Conservation (phyloP, 2,888 invertebrate genomes). For the Drosophila meridionalis region DNA sequence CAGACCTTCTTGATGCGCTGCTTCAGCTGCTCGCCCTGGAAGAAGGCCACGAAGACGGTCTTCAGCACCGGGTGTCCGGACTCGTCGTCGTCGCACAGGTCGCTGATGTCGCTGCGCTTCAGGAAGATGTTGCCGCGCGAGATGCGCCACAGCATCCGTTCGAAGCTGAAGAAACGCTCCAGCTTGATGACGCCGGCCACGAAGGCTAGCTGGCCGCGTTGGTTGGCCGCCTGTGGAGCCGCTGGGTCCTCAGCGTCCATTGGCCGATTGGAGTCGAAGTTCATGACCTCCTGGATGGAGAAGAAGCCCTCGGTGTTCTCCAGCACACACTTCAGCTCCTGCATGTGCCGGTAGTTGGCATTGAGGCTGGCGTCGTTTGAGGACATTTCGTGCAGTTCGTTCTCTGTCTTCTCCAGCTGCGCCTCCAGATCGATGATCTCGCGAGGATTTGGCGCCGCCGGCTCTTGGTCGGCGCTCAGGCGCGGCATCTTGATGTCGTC, state of each 20-base stretch:
- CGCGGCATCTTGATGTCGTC: conserved; percentile 90
- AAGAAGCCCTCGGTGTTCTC: conserved; percentile 91
- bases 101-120: conserved; percentile 91
- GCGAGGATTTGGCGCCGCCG: conserved; percentile 90
- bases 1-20: conserved; percentile 95
- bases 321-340: conserved; percentile 95
- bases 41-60: conserved; percentile 92
- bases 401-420: conserved; percentile 97
- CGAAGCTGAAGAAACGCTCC: conserved; percentile 93
- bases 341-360: conserved; percentile 95
- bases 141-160: conserved; percentile 94
- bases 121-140: conserved; percentile 94
- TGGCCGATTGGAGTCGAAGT: conserved; percentile 86
- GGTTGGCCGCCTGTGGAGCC: conserved; percentile 32
- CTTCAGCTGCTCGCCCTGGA: conserved; percentile 94
- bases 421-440: conserved; percentile 93
- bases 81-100: conserved; percentile 90
- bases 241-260: conserved; percentile 89
- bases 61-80: conserved; percentile 90
- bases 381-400: conserved; percentile 96
- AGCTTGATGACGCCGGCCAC: conserved; percentile 94
- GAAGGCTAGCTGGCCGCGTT: conserved; percentile 87
- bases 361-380: conserved; percentile 96
- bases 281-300: conserved; percentile 81
- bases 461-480: conserved; percentile 87